Conservation (phyloP, 2,888 invertebrate species). For the Tuberolachnus salignus region DNA sequence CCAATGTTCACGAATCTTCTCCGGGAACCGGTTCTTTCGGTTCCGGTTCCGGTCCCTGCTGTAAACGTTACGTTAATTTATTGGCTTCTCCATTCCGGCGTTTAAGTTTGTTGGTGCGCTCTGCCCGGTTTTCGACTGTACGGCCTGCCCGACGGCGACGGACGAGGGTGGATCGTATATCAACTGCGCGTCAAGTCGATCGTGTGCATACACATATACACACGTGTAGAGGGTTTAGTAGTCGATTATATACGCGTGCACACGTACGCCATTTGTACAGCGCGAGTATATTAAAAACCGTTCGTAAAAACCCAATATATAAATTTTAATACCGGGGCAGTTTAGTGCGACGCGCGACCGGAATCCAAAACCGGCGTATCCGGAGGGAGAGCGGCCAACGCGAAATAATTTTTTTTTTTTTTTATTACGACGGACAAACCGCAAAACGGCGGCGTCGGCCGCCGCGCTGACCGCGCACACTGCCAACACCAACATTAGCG, state of each 20-base stretch:
- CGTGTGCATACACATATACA: background rate
- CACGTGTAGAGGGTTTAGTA: background rate
- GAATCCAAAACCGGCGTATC: conserved; percentile 40
- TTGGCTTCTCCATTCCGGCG: conserved; percentile 25
- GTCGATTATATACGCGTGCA: conserved; percentile 29
- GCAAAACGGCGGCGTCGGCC: conserved; percentile 1
- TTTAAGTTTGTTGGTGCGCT: conserved; percentile 7
- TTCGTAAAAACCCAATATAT: no score
- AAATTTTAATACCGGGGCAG: background rate
- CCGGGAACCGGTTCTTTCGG: no score
- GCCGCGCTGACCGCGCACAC: no score
- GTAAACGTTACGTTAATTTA: no score
- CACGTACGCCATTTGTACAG: background rate
- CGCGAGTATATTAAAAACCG: no score
- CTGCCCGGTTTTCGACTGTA: background rate
- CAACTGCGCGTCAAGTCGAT: background rate
- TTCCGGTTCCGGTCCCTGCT: no score
- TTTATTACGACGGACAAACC: conserved; percentile 5
- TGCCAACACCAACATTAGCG: no score
- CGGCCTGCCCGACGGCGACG: background rate
- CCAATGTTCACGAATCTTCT: no score
- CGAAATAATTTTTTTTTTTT: conserved; percentile 42
- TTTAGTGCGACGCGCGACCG: conserved; percentile 1
- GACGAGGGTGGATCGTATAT: conserved; percentile 47
- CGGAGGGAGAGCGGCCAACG: conserved; percentile 42